Conservation (phyloP, 2,888 invertebrate genomes). For the Apotomis betuletana region DNA sequence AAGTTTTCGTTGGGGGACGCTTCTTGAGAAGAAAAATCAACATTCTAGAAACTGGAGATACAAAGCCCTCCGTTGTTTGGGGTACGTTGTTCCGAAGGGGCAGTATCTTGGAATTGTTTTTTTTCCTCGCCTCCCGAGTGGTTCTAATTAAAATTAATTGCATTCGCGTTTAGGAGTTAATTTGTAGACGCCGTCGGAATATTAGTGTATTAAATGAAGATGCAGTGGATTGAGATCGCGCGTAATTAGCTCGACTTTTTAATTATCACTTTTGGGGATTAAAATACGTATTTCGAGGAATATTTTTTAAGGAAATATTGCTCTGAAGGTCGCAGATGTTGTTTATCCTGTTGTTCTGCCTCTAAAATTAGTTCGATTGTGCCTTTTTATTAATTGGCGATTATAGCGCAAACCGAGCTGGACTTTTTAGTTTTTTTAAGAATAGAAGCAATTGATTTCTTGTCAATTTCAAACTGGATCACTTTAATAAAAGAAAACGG, state of each 20-base stretch:
- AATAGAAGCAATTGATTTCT: no score
- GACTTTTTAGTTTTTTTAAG: no score
- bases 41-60: constrained; percentile 42
- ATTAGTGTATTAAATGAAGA: constrained; percentile 63
- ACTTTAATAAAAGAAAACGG: no score
- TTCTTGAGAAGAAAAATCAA: constrained; percentile 38
- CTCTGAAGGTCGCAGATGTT: no score
- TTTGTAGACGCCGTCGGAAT: constrained; percentile 48
- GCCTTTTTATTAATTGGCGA: no score
- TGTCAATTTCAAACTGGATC: no score
- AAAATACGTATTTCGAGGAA: neutral
- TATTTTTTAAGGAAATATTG: neutral
- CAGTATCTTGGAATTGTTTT: constrained; percentile 56
- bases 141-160: constrained; percentile 76
- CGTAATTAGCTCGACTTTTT: constrained; percentile 39
- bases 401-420: no score
- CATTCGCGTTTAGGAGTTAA: constrained; percentile 68
- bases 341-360: no score
- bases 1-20: constrained; percentile 34
- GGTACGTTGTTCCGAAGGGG: constrained; percentile 35
- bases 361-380: no score
- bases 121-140: constrained; percentile 54
- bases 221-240: constrained; percentile 53
- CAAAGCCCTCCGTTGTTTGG: constrained; percentile 41
- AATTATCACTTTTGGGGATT: constrained; percentile 1